Evolutionary conservation across 2,888 invertebrate species (phyloP).

Genomic region (Drosophila fungiperda): DNA sequence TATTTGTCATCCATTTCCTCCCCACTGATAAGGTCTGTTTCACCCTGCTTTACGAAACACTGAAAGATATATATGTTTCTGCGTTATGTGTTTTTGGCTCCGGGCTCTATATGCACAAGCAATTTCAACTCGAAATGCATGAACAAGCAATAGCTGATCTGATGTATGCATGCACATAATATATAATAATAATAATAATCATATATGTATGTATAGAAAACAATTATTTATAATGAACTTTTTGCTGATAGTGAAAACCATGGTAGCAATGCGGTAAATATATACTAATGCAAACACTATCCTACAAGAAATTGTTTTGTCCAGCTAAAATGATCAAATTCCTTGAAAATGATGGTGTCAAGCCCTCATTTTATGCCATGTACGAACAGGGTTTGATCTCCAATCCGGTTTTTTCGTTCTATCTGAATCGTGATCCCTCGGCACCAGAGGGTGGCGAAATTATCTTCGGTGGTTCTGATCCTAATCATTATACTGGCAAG

Average conservation of each 20-base stretch:
- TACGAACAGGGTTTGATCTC: slow-evolving; percentile 90
- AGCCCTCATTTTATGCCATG: slow-evolving; percentile 97
- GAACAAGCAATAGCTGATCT: slow-evolving; percentile 5
- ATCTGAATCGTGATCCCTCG: slow-evolving; percentile 91
- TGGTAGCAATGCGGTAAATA: background rate
- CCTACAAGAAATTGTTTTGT: slow-evolving; percentile 2
- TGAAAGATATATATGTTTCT: background rate
- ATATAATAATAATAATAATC: too few relatives aligned
- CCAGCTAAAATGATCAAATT: background rate
- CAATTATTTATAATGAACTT: slow-evolving; percentile 2
- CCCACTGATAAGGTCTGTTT: slow-evolving; percentile 7
- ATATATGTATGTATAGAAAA: background rate
- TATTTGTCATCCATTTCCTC: slow-evolving; percentile 27
- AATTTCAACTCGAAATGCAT: slow-evolving; percentile 16
- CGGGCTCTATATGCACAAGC: too few relatives aligned
- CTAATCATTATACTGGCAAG: slow-evolving; percentile 92
- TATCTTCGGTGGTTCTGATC: slow-evolving; percentile 97
- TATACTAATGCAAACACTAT: slow-evolving; percentile 19
- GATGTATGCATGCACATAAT: slow-evolving; percentile 1
- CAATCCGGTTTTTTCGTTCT: slow-evolving; percentile 96
- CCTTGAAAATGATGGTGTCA: slow-evolving; percentile 86
- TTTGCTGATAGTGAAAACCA: slow-evolving; percentile 12
- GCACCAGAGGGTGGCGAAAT: slow-evolving; percentile 93
- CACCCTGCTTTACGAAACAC: background rate
- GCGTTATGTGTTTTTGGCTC: background rate